Conservation (phyloP, 92 coral and sea anemone species). For the Palythoa heliodiscus region DNA sequence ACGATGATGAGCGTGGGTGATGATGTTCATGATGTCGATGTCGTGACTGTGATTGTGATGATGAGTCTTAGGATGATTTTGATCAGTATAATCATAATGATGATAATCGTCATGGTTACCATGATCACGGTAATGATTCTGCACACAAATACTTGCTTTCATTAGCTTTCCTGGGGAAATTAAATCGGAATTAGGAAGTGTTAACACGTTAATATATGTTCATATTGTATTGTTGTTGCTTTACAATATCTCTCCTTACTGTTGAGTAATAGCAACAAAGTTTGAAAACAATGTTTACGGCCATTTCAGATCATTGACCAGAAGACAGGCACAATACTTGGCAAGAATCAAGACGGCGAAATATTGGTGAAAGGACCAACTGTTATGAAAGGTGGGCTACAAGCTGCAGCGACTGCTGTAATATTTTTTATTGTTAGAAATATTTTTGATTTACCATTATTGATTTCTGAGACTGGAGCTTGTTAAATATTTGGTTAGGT, state of each 20-base stretch:
- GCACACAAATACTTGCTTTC: too few species aligned
- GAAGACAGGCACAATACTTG: slow-evolving; percentile 63
- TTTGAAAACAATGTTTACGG: slow-evolving; percentile 62
- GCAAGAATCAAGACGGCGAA: slow-evolving; percentile 72
- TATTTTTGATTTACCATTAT: background rate
- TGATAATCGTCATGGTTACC: too few species aligned
- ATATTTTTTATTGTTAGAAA: background rate
- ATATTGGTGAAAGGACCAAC: slow-evolving; percentile 79
- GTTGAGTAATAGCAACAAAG: slow-evolving; percentile 43
- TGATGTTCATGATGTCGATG: background rate
- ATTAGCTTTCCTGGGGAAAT: too few species aligned
- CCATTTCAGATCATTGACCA: slow-evolving; percentile 68
- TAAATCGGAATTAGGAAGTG: too few species aligned
- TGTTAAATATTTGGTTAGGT: slow-evolving; percentile 48
- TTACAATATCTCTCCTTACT: too few species aligned
- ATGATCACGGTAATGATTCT: too few species aligned
- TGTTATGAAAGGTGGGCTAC: slow-evolving; percentile 75
- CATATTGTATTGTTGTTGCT: too few species aligned
- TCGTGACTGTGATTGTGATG: too few species aligned
- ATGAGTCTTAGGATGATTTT: too few species aligned
- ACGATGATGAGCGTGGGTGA: background rate
- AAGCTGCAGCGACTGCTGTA: background rate
- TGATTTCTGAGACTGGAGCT: background rate
- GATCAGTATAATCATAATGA: too few species aligned
- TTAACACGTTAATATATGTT: too few species aligned